Base-by-base conservation (phyloP, 2,888 invertebrate genomes). In the Xestoiulus laeticollis region DNA sequence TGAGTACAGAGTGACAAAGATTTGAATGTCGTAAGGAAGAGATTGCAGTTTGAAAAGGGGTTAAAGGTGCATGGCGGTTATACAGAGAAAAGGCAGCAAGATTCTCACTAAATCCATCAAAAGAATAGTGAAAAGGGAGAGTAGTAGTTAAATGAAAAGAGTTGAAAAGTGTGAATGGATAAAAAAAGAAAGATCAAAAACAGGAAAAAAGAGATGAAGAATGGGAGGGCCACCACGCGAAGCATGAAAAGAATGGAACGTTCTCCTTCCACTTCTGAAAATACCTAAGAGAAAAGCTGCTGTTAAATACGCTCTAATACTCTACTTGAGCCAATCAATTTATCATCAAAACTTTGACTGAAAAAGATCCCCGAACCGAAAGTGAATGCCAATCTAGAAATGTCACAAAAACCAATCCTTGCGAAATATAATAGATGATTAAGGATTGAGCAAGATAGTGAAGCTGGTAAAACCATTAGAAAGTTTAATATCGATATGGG, bases 301-400 rank as follows among this genome's bases (percentile, higher is more conserved):
- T 78, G 78, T 78, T 78, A 78, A 78, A 78, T 78, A 78, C 78
- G 78, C 78, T 78, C 78, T 78, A 78, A 78, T 78, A 78, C 78
- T 78, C 78, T 78, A 30, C 78, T 78, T 78, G 78, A 78, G 78
- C 78, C 78, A 78, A 78, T 78, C 78, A 78, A 78, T 78, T 78
- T 78, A 78, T 78, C 78, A 78, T 78, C 30, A 78, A 78, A 78
- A 78, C 78, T 78, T 78, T 78, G 78, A 78, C 78, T 78, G 78
- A 78, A 32, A 78, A 78, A 78, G 78, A 78, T 14, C 78, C 26
- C 14, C 30, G 30, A 78, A 30, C 30, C 78, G 78, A 78, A 30
- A 78, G 78, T 30, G 78, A 78, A 78, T 78, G 78, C 78, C 78
- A 78, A 78, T 78, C 78, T 78, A 30, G 78, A 78, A 78, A 78